Percentiles rank a stretch among this genome's conserved stretches.
Evolutionary conservation across 2,797 vertebrate genomes (phyloP).

Genomic region (Sebastes kiyomatsui): DNA sequence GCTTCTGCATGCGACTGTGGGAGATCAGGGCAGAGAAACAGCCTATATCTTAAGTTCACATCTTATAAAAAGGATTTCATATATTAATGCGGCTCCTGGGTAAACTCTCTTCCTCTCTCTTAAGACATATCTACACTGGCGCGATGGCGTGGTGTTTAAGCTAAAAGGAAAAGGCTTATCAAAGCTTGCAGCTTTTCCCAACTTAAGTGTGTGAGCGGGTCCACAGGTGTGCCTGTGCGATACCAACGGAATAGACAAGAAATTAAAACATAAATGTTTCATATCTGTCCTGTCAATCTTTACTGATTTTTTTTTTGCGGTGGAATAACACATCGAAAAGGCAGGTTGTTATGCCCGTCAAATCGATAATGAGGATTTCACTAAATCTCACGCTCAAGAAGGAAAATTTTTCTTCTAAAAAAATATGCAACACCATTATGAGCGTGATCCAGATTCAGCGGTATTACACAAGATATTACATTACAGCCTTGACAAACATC

Average conservation of each 20-base stretch:
- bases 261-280: conserved; percentile 76
- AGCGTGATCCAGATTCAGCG: conserved; percentile 28
- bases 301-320: conserved; percentile 26
- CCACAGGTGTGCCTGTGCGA: conserved; percentile 71
- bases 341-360: conserved; percentile 56
- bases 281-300: conserved; percentile 72
- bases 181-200: conserved; percentile 66
- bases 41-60: conserved; percentile 78
- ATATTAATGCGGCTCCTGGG: conserved; percentile 76
- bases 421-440: conserved; percentile 38
- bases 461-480: conserved; percentile 36
- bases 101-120: conserved; percentile 67
- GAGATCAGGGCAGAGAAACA: conserved; percentile 76
- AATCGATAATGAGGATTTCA: conserved; percentile 60
- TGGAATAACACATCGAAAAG: conserved; percentile 56
- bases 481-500: conserved; percentile 47
- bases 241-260: conserved; percentile 60
- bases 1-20: conserved; percentile 66
- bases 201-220: conserved; percentile 57
- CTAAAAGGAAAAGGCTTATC: conserved; percentile 72
- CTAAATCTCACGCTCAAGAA: conserved; percentile 50
- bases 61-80: conserved; percentile 74
- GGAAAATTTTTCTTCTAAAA: conserved; percentile 18
- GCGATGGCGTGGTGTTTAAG: conserved; percentile 69
- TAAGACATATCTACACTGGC: conserved; percentile 69